Conservation (phyloP, 2,113 vertebrate genomes). For the Proteles cristata region DNA sequence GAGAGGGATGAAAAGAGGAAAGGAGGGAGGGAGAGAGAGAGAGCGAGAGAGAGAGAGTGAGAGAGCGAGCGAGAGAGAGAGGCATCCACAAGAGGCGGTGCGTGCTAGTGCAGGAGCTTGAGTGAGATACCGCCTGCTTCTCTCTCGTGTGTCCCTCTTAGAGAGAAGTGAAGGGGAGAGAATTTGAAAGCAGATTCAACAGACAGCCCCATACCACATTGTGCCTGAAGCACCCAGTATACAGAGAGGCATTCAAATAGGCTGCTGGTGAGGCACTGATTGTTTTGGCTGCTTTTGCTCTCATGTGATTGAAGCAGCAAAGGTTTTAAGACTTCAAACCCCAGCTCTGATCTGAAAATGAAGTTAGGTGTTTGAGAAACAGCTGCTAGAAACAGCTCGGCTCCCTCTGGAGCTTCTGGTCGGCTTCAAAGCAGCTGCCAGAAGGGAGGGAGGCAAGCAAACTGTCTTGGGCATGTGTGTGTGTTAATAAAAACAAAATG, state of each 20-base stretch:
- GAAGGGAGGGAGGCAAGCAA: slow-evolving; percentile 50
- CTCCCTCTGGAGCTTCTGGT: slow-evolving; percentile 70
- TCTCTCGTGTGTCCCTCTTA: background rate
- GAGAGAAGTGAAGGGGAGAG: background rate
- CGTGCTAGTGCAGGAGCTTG: background rate
- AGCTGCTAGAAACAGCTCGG: slow-evolving; percentile 70
- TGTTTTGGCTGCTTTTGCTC: slow-evolving; percentile 62
- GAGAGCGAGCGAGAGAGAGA: background rate
- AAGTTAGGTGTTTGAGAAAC: slow-evolving; percentile 80
- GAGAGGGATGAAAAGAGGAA: background rate
- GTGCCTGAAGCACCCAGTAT: background rate
- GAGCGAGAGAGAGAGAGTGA: background rate
- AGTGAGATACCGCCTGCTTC: background rate
- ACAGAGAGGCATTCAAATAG: background rate
- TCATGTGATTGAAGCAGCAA: slow-evolving; percentile 65
- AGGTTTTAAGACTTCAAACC: slow-evolving; percentile 77
- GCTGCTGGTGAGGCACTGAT: slow-evolving; percentile 24
- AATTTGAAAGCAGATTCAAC: background rate
- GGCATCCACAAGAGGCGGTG: background rate
- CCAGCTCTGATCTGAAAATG: slow-evolving; percentile 78
- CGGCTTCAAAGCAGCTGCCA: slow-evolving; percentile 73
- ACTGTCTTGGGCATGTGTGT: background rate
- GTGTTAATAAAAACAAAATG: slow-evolving; percentile 73
- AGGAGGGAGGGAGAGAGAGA: background rate
- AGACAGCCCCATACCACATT: background rate